Evolutionary conservation across 2,888 invertebrate genomes (phyloP).

Genomic region (Morpho achilles): DNA sequence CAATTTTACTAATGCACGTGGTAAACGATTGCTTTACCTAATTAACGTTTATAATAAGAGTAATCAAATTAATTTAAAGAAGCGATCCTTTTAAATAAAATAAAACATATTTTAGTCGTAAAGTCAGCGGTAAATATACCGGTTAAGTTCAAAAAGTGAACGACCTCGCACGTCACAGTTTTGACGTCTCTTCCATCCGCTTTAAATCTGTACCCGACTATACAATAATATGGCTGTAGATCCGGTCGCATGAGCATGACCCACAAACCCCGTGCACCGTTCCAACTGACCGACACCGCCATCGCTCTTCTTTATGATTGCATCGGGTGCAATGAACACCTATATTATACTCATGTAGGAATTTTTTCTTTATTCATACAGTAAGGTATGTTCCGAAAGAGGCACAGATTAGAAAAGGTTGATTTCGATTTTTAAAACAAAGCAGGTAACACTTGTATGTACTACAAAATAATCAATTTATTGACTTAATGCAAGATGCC

Average conservation of each 20-base stretch:
- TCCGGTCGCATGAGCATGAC: constrained; percentile 50
- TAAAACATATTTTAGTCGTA: neutral
- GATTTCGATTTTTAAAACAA: no score
- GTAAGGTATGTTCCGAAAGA: no score
- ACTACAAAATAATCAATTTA: no score
- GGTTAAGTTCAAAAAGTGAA: constrained; percentile 10
- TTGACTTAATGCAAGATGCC: no score
- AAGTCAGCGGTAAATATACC: neutral
- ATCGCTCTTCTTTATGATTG: constrained; percentile 36
- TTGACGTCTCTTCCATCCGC: constrained; percentile 27
- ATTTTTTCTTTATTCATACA: no score
- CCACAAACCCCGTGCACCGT: constrained; percentile 58
- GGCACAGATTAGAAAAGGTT: no score
- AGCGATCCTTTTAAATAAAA: neutral
- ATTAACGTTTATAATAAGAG: no score
- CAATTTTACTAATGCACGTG: no score
- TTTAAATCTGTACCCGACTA: constrained; percentile 25
- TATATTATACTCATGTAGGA: no score
- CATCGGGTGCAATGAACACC: constrained; percentile 4
- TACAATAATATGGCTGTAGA: constrained; percentile 26
- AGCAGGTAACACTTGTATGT: no score
- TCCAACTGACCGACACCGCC: constrained; percentile 32
- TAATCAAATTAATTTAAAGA: no score
- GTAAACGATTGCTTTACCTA: no score
- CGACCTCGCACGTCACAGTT: constrained; percentile 15